Evolutionary conservation across 64 coral and sea anemone genomes (phyloP), one percentile per base, ranked within the genome.

Genomic region (Montipora capricornis): DNA sequence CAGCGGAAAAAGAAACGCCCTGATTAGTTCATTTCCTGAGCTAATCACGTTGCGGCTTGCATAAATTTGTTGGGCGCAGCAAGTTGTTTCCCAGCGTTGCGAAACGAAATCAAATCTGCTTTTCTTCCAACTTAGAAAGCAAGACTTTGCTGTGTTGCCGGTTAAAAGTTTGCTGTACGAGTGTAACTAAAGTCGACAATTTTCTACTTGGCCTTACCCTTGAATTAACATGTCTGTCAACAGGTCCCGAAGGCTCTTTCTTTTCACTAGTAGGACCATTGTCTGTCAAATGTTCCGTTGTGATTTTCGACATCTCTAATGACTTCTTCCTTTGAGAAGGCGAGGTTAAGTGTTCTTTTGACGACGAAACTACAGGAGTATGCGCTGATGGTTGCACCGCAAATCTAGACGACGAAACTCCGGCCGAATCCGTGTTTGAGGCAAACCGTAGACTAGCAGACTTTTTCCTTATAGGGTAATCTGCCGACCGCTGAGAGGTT

Each of bases 121-220:
- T 37, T 37, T 37, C 37, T 2, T 37, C 37, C 37, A 37, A 37
- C 37, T 37, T 37, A 37, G 37, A 37, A 37, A 37, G 37, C 37
- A 37, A 37, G 37, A 37, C 2, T 37, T 37, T 37, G 37, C 37
- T 37, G 37, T 37, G 2, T 37, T 37, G 37, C 37, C 1, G 37
- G 37, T 37, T 37, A 37, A 37, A 37, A 37, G 37, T 37, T 37
- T 37, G 37, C 37, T 37, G 37, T 37, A 37, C 37, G 37, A 37
- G 37, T 37, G 37, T 37, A 55, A 55, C 5, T 55, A 55, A 55
- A 55, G 52, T 37, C 37, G 53, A 57, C 14, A 12, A 64, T 15
- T 64, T 64, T 15, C 61, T 12, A 12, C 9, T 64, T 12, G 61
- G 11, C 9, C 82, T 85, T 49, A 85, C 82, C 82, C 82, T 69